Percentiles rank a stretch among this genome's conserved stretches.
Evolutionary conservation across 2,113 vertebrate genomes (phyloP).

Genomic region (Prinia subflava): DNA sequence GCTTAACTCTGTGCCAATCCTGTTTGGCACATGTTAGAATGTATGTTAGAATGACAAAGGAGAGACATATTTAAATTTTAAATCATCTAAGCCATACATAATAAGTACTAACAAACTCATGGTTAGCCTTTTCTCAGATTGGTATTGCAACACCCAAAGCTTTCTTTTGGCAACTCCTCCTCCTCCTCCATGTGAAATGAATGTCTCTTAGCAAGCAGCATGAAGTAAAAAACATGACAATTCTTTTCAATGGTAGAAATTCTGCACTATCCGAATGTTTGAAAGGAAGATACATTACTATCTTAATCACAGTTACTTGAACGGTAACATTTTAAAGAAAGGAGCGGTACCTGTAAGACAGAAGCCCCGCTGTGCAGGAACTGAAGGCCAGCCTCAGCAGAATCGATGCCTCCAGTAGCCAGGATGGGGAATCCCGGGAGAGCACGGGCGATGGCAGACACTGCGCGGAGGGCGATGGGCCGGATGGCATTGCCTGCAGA

Average conservation of each 20-base stretch:
- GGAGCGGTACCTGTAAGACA: slow-evolving; percentile 83
- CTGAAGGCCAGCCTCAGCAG: slow-evolving; percentile 89
- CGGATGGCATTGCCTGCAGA: slow-evolving; percentile 86
- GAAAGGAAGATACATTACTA: not conserved
- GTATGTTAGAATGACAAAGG: not conserved
- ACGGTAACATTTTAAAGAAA: not conserved
- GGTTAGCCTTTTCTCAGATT: not conserved
- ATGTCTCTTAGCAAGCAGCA: not conserved
- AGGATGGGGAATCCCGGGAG: slow-evolving; percentile 88
- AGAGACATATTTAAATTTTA: not conserved
- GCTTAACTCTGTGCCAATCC: not conserved
- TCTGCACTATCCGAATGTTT: rapidly evolving
- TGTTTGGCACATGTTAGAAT: too few species aligned
- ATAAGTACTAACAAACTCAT: not conserved
- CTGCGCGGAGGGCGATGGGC: slow-evolving; percentile 87
- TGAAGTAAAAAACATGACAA: not conserved
- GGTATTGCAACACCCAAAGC: not conserved
- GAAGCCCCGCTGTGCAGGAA: slow-evolving; percentile 92
- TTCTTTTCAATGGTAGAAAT: not conserved
- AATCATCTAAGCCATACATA: not conserved
- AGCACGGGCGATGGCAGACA: slow-evolving; percentile 83
- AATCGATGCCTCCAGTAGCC: slow-evolving; percentile 95
- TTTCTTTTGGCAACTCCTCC: not conserved
- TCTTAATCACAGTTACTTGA: not conserved
- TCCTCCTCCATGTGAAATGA: not conserved